A percentile compares a stretch with the other conserved stretches of the same genome.
phyloP scores from a whole-genome alignment of 2,113 vertebrate species.

The Notiomystis cincta region DNA sequence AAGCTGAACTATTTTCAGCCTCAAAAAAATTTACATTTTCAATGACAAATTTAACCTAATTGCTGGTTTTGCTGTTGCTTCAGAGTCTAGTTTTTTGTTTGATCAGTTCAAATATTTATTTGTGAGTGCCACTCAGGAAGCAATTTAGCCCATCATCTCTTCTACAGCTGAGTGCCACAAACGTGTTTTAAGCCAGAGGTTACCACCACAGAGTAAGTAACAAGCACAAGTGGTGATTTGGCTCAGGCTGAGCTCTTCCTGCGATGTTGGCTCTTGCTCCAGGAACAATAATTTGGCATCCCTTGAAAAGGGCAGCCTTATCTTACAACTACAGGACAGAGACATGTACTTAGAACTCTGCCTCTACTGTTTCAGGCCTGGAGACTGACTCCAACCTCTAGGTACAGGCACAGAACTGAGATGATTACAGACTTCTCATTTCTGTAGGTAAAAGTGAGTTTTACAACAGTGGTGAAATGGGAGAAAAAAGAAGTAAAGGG shows the following conservation, averaged over 20 bases:
- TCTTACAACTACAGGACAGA: background rate
- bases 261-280: background rate
- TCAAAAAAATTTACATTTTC: slow-evolving; percentile 14
- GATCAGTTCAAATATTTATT: slow-evolving; percentile 27
- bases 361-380: background rate
- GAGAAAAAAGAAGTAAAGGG: background rate
- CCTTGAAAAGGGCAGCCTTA: background rate
- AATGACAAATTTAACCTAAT: slow-evolving; percentile 12
- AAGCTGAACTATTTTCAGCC: background rate
- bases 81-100: background rate
- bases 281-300: background rate
- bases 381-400: background rate
- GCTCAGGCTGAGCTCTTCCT: background rate
- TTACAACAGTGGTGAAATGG: background rate
- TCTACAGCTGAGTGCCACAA: background rate
- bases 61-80: slow-evolving; percentile 20
- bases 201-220: background rate
- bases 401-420: background rate
- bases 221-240: background rate
- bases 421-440: background rate
- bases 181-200: background rate
- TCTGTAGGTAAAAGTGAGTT: background rate
- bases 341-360: background rate
- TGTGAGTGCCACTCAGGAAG: background rate
- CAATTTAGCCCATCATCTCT: background rate